Conservation (phyloP, 2,797 vertebrate genomes). For the Leptodactylus fallax region DNA sequence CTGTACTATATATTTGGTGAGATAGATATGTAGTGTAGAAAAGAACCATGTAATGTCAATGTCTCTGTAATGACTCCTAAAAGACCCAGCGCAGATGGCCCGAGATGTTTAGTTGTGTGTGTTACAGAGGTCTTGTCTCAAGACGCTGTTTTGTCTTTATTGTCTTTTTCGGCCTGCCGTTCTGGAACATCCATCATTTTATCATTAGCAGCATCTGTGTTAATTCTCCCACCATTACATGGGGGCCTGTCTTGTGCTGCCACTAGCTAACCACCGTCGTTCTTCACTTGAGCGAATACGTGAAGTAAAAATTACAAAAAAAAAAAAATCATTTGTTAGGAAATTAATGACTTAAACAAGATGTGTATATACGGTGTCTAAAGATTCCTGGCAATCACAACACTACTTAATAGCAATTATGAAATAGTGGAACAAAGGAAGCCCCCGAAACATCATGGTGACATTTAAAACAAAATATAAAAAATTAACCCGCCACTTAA, state of each 20-base stretch:
- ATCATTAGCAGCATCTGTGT: slow-evolving; percentile 50
- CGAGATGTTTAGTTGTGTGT: background rate
- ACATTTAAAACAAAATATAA: slow-evolving; percentile 38
- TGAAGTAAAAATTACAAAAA: slow-evolving; percentile 54
- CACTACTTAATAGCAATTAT: slow-evolving; percentile 2
- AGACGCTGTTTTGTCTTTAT: slow-evolving; percentile 73
- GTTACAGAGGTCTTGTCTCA: slow-evolving; percentile 64
- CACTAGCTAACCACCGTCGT: slow-evolving; percentile 62
- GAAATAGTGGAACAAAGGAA: background rate
- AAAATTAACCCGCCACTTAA: slow-evolving; percentile 1
- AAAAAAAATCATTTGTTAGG: slow-evolving; percentile 2
- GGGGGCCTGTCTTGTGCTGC: slow-evolving; percentile 54
- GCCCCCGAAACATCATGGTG: background rate
- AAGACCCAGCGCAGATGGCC: slow-evolving; percentile 38
- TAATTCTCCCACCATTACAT: slow-evolving; percentile 50
- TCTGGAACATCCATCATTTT: slow-evolving; percentile 39
- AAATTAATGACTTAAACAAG: slow-evolving; percentile 73
- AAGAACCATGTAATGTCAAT: background rate
- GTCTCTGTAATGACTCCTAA: slow-evolving; percentile 12
- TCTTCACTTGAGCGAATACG: slow-evolving; percentile 68
- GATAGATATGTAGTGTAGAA: background rate
- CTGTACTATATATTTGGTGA: background rate
- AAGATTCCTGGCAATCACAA: background rate
- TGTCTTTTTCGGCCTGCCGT: slow-evolving; percentile 39
- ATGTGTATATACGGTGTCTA: slow-evolving; percentile 70